These are phyloP conservation scores for Dasypus novemcinctus DNA, from an alignment of 2,113 vertebrate species.

Conservation along the genomic window DNA sequence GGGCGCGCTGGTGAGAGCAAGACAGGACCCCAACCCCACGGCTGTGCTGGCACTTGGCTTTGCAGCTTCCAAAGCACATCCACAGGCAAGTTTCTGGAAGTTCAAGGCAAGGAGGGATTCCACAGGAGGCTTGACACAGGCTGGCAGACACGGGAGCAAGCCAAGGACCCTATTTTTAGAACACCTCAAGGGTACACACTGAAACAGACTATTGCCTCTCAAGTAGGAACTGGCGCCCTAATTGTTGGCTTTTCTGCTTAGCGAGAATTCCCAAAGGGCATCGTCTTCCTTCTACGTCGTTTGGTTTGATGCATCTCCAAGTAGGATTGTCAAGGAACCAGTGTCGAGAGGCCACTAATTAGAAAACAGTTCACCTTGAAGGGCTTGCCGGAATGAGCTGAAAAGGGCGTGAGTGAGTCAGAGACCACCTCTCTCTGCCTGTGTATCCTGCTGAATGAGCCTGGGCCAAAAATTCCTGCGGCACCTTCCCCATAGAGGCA, in stretches of 20 bases:
- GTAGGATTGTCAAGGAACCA: background rate
- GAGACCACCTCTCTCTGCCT: background rate
- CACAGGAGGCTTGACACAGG: accelerated
- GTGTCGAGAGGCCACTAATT: no score
- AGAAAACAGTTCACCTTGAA: background rate
- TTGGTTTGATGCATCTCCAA: background rate
- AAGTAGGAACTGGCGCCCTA: no score
- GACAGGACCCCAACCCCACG: accelerated
- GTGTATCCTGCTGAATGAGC: background rate
- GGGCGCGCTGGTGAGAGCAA: background rate
- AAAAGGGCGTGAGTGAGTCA: no score
- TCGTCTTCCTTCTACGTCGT: background rate
- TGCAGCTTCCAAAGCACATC: no score
- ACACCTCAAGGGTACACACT: accelerated
- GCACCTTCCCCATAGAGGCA: accelerated
- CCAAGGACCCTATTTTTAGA: background rate
- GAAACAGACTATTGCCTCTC: background rate
- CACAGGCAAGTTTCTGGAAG: accelerated
- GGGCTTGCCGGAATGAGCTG: background rate
- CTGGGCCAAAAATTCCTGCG: background rate
- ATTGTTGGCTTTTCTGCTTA: background rate
- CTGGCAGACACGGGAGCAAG: background rate
- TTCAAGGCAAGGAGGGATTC: no score
- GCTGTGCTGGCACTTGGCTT: background rate
- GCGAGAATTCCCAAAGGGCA: background rate